Evolutionary conservation across 2,888 invertebrate genomes (phyloP).

Genomic region (Meliscaeva auricollis): DNA sequence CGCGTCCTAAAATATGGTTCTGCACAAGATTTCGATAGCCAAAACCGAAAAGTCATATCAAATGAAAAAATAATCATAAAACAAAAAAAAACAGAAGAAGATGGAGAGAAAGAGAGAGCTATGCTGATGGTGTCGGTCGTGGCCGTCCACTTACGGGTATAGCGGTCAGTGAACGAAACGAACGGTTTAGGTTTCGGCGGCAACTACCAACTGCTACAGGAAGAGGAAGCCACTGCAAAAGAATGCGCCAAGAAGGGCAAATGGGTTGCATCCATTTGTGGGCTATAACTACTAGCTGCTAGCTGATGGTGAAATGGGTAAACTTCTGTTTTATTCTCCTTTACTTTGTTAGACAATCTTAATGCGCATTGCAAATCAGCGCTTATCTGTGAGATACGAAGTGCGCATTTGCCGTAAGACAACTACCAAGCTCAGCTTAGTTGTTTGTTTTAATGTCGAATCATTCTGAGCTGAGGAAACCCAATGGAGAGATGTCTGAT

Average conservation of each 20-base stretch:
- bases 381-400: constrained; percentile 70
- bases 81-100: neutral
- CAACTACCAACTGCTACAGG: constrained; percentile 19
- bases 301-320: constrained; percentile 35
- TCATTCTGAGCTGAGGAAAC: constrained; percentile 27
- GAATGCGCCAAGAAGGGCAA: constrained; percentile 59
- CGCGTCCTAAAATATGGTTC: constrained; percentile 69
- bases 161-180: constrained; percentile 15
- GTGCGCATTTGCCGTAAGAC: constrained; percentile 37
- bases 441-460: constrained; percentile 56
- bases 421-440: neutral
- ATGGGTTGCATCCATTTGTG: constrained; percentile 61
- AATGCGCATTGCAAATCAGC: constrained; percentile 71
- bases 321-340: constrained; percentile 30
- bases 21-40: constrained; percentile 72
- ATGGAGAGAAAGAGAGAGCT: neutral
- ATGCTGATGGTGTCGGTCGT: too few relatives aligned
- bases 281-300: neutral
- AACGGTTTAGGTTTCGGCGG: constrained; percentile 1
- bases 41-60: constrained; percentile 58
- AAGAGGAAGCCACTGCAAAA: constrained; percentile 35
- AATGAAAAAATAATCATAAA: neutral
- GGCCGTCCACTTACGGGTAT: constrained; percentile 43
- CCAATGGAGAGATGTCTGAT: constrained; percentile 29
- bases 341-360: constrained; percentile 40